phyloP scores from a whole-genome alignment of 1,140 invertebrate genomes.

The Drosophila sproati region DNA sequence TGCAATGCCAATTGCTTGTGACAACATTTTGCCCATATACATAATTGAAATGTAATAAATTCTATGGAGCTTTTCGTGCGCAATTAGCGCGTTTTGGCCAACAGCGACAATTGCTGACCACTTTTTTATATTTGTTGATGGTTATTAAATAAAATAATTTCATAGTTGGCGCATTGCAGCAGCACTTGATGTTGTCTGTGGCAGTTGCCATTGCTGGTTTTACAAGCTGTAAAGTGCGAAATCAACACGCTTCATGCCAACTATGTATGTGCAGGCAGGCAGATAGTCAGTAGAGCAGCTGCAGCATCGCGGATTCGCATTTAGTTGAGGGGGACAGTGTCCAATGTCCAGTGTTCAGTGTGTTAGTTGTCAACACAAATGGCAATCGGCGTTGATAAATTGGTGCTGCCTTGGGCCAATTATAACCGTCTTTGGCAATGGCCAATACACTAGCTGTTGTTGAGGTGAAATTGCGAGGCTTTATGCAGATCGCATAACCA shows the following conservation, averaged over 20 bases:
- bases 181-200: conserved; percentile 21
- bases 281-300: conserved; percentile 23
- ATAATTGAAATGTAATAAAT: conserved; percentile 83
- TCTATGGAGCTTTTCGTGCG: conserved; percentile 71
- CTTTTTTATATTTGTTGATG: conserved; percentile 55
- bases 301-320: conserved; percentile 24
- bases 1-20: conserved; percentile 71
- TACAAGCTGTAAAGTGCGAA: conserved; percentile 82
- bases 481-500: conserved; percentile 48
- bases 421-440: conserved; percentile 79
- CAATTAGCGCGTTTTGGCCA: conserved; percentile 70
- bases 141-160: conserved; percentile 83
- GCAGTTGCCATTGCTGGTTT: conserved; percentile 61
- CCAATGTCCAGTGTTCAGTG: conserved; percentile 51
- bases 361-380: conserved; percentile 82
- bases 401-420: conserved; percentile 80
- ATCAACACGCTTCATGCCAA: conserved; percentile 81
- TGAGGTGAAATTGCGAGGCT: conserved; percentile 25
- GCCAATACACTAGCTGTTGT: conserved; percentile 37
- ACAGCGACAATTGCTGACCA: conserved; percentile 70
- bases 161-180: conserved; percentile 54
- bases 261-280: conserved; percentile 48
- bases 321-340: conserved; percentile 32
- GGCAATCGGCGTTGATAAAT: conserved; percentile 81
- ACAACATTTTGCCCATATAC: conserved; percentile 78